These are phyloP conservation scores for Pluvialis apricaria DNA, from an alignment of 2,113 vertebrate genomes.

Conservation along the genomic window DNA sequence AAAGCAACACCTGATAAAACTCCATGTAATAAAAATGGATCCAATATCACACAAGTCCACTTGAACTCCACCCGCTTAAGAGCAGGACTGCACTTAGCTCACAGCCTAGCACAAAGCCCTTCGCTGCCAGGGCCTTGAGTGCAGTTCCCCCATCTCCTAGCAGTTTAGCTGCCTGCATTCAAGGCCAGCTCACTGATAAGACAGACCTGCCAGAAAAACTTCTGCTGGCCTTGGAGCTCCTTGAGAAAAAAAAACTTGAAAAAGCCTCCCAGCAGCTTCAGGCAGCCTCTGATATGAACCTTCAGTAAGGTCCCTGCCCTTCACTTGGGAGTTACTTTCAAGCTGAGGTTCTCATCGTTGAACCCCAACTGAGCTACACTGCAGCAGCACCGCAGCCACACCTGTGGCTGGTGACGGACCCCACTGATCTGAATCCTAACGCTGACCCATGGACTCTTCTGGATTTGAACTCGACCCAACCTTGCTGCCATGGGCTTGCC, in stretches of 20 bases:
- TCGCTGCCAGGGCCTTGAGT: not conserved
- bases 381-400: not conserved
- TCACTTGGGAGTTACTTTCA: not conserved
- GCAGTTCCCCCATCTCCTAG: not conserved
- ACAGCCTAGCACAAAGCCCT: not conserved
- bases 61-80: not conserved
- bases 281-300: not conserved
- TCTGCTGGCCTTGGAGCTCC: not conserved
- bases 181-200: not conserved
- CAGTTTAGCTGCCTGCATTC: not conserved
- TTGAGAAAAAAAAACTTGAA: not conserved
- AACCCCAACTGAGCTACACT: not conserved
- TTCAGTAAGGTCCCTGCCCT: not conserved
- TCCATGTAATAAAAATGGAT: not conserved
- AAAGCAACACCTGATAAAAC: not conserved
- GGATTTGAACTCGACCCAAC: not conserved
- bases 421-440: not conserved
- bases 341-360: not conserved
- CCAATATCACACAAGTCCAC: not conserved
- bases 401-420: accelerated
- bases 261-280: not conserved
- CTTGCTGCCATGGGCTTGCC: not conserved
- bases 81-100: not conserved
- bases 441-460: not conserved
- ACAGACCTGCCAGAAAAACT: not conserved